Evolutionary conservation across 2,797 vertebrate species (phyloP), one percentile per base, ranked within the genome.

Genomic region (Notamacropus eugenii): DNA sequence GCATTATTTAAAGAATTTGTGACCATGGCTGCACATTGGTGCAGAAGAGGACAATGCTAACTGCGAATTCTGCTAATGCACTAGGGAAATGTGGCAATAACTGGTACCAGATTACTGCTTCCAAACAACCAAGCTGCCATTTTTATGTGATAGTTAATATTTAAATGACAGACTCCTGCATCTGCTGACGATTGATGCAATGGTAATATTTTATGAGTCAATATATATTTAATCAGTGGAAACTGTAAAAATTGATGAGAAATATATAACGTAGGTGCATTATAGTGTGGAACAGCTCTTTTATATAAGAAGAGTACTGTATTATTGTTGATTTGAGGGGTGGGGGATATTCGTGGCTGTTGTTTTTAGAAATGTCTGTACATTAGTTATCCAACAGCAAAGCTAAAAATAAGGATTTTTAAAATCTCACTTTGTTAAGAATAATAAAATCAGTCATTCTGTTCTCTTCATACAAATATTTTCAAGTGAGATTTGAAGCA

Each of bases 81-180:
- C 98, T 98, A 98, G 98, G 97, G 97, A 98, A 98, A 98, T 98
- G 92, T 98, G 97, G 97, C 96, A 97, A 98, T 98, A 98, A 97
- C 97, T 97, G 97, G 96, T 98, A 98, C 97, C 97, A 98, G 98
- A 99, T 99, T 99, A 99, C 98, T 98, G 98, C 98, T 98, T 99
- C 99, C 99, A 99, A 99, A 99, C 99, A 99, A 99, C 99, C 99
- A 99, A 99, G 99, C 98, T 99, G 99, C 99, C 99, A 99, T 99
- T 99, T 99, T 99, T 99, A 99, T 99, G 99, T 98, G 99, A 98
- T 99, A 99, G 99, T 99, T 99, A 99, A 99, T 99, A 99, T 99
- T 99, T 99, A 99, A 99, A 99, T 99, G 99, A 99, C 99, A 99
- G 99, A 98, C 97, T 98, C 98, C 98, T 99, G 98, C 98, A 99